Evolutionary conservation across 2,113 vertebrate species (phyloP).

Genomic region (Hipposideros armiger): DNA sequence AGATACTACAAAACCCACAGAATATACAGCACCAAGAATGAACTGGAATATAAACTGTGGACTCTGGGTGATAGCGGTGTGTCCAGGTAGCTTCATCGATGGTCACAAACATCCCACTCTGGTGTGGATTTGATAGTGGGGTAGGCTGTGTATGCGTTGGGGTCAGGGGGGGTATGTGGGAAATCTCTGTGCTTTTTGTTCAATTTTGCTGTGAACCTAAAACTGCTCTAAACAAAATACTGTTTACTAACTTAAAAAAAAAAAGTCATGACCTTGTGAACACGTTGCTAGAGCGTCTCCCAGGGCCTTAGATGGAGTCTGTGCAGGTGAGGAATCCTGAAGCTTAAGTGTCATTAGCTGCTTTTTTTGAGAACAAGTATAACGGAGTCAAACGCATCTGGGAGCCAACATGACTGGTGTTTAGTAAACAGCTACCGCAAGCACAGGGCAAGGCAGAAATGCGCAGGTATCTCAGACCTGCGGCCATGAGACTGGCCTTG

Average conservation of each 20-base stretch:
- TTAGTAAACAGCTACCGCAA: not conserved
- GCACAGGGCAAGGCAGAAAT: not conserved
- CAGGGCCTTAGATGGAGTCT: not conserved
- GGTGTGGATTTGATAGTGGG: not conserved
- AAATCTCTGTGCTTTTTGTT: not conserved
- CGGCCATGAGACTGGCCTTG: rapidly evolving
- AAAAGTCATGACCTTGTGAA: no score
- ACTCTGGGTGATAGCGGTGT: not conserved
- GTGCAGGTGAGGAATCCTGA: not conserved
- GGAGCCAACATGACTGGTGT: not conserved
- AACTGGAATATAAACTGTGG: rapidly evolving
- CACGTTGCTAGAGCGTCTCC: not conserved
- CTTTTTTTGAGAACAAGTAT: not conserved
- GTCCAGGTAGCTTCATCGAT: not conserved
- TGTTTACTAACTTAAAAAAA: not conserved
- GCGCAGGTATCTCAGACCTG: rapidly evolving
- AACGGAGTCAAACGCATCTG: not conserved
- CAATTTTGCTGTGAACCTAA: not conserved
- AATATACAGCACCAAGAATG: not conserved
- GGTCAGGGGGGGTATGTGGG: rapidly evolving
- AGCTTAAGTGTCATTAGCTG: not conserved
- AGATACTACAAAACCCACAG: not conserved
- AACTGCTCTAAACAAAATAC: not conserved
- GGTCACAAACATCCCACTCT: rapidly evolving
- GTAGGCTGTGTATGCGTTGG: rapidly evolving